Conservation (phyloP, 1,140 invertebrate genomes). For the Drosophila nikananu region DNA sequence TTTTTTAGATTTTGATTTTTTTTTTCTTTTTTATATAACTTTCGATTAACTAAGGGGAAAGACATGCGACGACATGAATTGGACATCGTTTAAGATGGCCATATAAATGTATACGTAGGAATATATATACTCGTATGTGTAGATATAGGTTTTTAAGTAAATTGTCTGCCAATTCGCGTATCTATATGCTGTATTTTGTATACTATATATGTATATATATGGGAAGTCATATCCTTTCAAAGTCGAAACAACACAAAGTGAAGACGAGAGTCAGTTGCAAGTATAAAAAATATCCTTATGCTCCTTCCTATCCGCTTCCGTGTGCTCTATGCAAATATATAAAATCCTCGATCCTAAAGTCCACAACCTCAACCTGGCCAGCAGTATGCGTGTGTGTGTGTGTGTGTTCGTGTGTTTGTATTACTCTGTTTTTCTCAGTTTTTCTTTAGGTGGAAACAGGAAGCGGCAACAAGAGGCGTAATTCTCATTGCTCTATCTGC, state of each 20-base stretch:
- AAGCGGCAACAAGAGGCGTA: slow-evolving; percentile 40
- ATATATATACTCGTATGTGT: slow-evolving; percentile 32
- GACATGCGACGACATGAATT: slow-evolving; percentile 41
- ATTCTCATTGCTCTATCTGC: slow-evolving; percentile 27
- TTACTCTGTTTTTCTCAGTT: slow-evolving; percentile 6
- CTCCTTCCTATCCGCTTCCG: neutral
- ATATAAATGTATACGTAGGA: slow-evolving; percentile 8
- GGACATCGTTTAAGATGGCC: slow-evolving; percentile 27
- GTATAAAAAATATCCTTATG: slow-evolving; percentile 46
- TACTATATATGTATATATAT: slow-evolving; percentile 6
- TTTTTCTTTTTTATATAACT: slow-evolving; percentile 6
- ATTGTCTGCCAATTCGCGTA: slow-evolving; percentile 47
- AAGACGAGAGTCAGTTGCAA: slow-evolving; percentile 33
- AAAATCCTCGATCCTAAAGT: slow-evolving; percentile 37
- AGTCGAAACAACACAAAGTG: slow-evolving; percentile 41
- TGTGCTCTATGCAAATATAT: slow-evolving; percentile 4
- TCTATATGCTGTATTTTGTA: slow-evolving; percentile 24
- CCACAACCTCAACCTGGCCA: slow-evolving; percentile 53
- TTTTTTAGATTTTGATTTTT: slow-evolving; percentile 6
- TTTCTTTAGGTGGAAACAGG: slow-evolving; percentile 41
- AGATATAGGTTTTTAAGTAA: slow-evolving; percentile 47
- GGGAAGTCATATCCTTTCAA: slow-evolving; percentile 31
- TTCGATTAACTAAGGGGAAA: slow-evolving; percentile 45
- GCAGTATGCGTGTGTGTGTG: slow-evolving; percentile 48
- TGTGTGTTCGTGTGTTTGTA: slow-evolving; percentile 15